Base-by-base conservation (phyloP, 2,113 vertebrate genomes). In the Rhizomys pruinosus region DNA sequence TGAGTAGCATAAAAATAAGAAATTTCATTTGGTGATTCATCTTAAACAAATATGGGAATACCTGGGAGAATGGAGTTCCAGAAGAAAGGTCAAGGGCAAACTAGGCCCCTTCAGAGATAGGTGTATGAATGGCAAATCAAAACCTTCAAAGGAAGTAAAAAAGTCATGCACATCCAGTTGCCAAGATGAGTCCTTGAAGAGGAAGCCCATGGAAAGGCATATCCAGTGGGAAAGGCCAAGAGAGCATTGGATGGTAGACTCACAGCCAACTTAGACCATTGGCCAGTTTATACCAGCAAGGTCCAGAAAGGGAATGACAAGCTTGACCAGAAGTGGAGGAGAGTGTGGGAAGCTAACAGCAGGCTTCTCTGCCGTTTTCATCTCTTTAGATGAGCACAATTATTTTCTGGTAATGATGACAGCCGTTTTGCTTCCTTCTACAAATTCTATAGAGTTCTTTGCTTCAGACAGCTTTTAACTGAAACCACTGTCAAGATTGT, bases 1-100 rank as follows among this genome's bases (percentile, higher is more conserved):
- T 47, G 19, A 89, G 27, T 84, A 59, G 91, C 81, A 78, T 52
- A 19, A 63, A 78, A 74, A 82, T 88, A 52, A 61, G 89, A 55
- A 34, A 64, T 61, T 72, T 80, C 37, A 79, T 59, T 13, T 34
- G 86, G 17, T 9, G 69, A 44, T 34, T 71, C 29, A 77, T 23
- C 64, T 90, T 73, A 86, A 2, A 42, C 2, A 80, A 42, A 81
- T 63, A 12, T 87, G 42, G 3, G 37, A 64, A 4, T 84, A 76
- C 19, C 5, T 80, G 39, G 34, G 22, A 72, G 74, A 91, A 23
- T 68, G 55, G 80, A 92, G 29, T 68, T 85, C 69, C 63, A 72
- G 59, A 91, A 71, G 57, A 78, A 20, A 13, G 6, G 93, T 93
- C 23, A n/a, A 10, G 52, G 32, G 77, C 20, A 57, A 59, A 59